These are phyloP conservation scores for Chascanopsetta lugubris DNA, from an alignment of 2,113 vertebrate genomes.

Conservation along the genomic window DNA sequence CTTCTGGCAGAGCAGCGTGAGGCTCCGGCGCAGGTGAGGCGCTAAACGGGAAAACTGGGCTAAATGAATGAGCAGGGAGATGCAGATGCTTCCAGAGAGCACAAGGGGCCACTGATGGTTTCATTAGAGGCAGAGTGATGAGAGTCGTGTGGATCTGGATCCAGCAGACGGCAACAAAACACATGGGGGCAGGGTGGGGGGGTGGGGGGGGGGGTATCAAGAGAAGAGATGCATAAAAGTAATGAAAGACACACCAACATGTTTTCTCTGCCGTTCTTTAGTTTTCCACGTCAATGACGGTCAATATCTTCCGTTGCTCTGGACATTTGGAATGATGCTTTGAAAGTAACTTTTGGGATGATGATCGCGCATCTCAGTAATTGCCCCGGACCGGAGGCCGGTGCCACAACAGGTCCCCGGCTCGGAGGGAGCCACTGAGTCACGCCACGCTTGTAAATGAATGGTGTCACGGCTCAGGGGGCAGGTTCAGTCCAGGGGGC, in stretches of 20 bases:
- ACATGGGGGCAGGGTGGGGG: too few relatives aligned
- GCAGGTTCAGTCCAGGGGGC: background rate
- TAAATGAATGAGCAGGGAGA: background rate
- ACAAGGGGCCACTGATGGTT: background rate
- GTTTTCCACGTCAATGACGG: too few relatives aligned
- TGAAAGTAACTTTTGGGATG: too few relatives aligned
- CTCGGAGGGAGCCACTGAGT: slow-evolving; percentile 14
- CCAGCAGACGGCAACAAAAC: background rate
- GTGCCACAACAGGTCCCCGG: slow-evolving; percentile 42
- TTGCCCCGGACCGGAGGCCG: slow-evolving; percentile 34
- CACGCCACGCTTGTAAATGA: slow-evolving; percentile 9
- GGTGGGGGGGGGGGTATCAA: too few relatives aligned
- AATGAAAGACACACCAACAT: too few relatives aligned
- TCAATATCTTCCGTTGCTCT: slow-evolving; percentile 37
- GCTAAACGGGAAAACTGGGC: background rate
- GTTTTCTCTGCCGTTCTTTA: too few relatives aligned
- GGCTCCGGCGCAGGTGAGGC: background rate
- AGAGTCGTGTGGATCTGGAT: background rate
- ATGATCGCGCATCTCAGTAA: too few relatives aligned
- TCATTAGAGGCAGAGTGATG: background rate
- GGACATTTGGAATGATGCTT: too few relatives aligned
- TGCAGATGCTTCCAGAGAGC: background rate
- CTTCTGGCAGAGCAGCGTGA: too few relatives aligned
- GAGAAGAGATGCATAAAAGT: too few relatives aligned
- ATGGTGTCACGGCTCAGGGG: background rate